Evolutionary conservation across 2,888 invertebrate species (phyloP), one percentile per base, ranked within the genome.

Genomic region (Eristalis arbustorum): DNA sequence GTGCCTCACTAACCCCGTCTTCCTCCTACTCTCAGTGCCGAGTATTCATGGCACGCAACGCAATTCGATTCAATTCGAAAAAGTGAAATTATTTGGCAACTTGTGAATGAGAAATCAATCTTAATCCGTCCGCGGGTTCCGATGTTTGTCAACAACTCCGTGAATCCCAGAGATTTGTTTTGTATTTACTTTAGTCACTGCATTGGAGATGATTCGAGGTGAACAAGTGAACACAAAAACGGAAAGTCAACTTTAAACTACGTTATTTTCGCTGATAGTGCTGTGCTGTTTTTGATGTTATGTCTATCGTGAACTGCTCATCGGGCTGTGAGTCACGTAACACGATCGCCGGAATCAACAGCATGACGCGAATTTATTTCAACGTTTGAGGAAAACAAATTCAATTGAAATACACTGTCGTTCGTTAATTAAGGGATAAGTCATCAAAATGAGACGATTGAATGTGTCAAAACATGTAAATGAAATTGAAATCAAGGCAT

Each of bases 41-140:
- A 64, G 40, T 37, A 67, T 49, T 37, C 72, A 69, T 57, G 25
- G 68, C 57, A 64, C 18, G 59, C 49, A 83, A 66, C 25, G 57
- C 49, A 28, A 34, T 78, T n/a, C 34, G 63, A 83, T 63, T 31
- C 31, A 31, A 31, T 31, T 31, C 49, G 62, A 63, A 83, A n/a
- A 83, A 83, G 83, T 74, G 78, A 78, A 78, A 83, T 78, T 78
- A 83, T 83, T 59, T 74, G 73, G 67, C 37, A 83, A 77, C 42
- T 57, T 59, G 73, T 73, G 68, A 68, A 57, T 72, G 59, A 74
- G 62, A 57, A 73, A 73, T 34, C 61, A 13, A 61, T 34, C 23
- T n/a, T 5, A 40, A 42, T 28, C 59, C 34, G 11, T 14, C 25
- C n/a, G 34, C 56, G n/a, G 22, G 31, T 73, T 42, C 37, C 34